Base-by-base conservation (phyloP, 2,797 vertebrate genomes). In the Paratrypauchen microcephalus region DNA sequence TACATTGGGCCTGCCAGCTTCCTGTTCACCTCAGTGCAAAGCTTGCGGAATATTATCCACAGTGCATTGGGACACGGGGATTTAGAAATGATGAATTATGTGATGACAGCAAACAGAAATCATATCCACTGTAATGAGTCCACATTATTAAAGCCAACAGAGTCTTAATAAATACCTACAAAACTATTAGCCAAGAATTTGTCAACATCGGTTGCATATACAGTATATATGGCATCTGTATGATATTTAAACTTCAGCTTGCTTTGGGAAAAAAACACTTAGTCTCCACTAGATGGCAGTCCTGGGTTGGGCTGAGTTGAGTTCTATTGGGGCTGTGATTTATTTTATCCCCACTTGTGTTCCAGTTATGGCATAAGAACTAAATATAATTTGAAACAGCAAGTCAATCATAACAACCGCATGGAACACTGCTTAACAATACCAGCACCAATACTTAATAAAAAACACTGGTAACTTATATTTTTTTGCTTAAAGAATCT, bases 81-180 rank as follows among this genome's bases (percentile, higher is more conserved):
- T 92, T 91, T 85, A 81, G 72, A 80, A 91, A 87, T 86, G 91
- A 92, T 91, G 92, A 83, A 79, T 26, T 1, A 26, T 26, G 68
- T 88, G 88, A 82, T 91, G 84, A 90, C 85, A 83, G 86, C 89
- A 90, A 92, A 91, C 90, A 88, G 88, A 92, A 92, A 92, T 91
- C 80, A 88, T 89, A 88, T 88, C 70, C 76, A 79, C 82, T 80
- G 84, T 80, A 87, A 89, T 80, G 86, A 87, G 77, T 59, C 74
- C 77, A 85, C 81, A 77, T 73, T 76, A 77, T 79, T 59, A 73
- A 74, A 88, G 62, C 65, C 50, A 21, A 54, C 8, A 21, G 50
- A 54, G 52, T 55, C 21, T 23, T 23, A 55, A 55, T 24, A 56
- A 56, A 56, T 26, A 15, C 13, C 4, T 24, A 26, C 54, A 56